Conservation (phyloP, 2,888 invertebrate genomes). For the Sepioteuthis lessoniana region DNA sequence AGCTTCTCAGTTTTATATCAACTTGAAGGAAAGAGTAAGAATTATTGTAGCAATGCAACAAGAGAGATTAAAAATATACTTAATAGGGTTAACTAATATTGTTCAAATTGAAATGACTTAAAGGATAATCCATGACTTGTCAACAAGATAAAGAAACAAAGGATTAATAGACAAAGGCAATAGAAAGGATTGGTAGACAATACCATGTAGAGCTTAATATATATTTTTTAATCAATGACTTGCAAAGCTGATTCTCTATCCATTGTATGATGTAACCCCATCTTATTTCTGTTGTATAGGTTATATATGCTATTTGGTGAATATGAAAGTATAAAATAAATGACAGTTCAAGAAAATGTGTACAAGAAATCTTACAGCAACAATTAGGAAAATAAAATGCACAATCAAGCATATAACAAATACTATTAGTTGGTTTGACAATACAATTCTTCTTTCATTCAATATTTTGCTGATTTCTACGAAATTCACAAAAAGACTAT, state of each 20-base stretch:
- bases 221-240: not conserved
- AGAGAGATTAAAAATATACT: not conserved
- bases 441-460: no score
- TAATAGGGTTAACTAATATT: not conserved
- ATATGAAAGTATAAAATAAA: no score
- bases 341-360: no score
- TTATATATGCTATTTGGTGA: no score
- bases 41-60: not conserved
- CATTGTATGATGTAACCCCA: not conserved
- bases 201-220: no score
- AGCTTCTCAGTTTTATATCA: not conserved
- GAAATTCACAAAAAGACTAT: no score
- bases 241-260: not conserved
- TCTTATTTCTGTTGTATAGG: not conserved
- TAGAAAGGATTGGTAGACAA: not conserved
- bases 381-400: no score
- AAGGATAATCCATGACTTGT: not conserved
- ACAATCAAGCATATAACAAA: no score
- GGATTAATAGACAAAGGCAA: not conserved
- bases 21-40: not conserved
- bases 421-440: no score
- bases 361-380: no score
- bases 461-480: no score
- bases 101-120: not conserved
- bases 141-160: not conserved